A percentile compares a stretch with the other conserved stretches of the same genome.
These are phyloP conservation scores for Neuroterus valhalla DNA, from an alignment of 1,140 invertebrate genomes.

Conservation along the genomic window DNA sequence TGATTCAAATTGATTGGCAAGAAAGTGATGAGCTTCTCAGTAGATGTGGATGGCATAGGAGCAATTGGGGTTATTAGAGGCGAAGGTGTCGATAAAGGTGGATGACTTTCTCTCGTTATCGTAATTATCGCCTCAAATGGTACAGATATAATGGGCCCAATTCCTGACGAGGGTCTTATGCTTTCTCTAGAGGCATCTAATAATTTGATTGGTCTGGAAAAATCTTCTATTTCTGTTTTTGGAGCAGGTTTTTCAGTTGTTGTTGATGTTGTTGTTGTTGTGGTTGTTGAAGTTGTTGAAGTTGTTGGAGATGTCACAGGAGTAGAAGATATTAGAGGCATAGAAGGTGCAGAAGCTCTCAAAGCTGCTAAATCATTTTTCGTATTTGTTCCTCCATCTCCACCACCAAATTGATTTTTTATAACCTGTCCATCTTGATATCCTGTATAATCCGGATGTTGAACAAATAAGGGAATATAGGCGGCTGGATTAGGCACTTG, in stretches of 20 bases:
- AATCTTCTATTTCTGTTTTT: constrained; percentile 39
- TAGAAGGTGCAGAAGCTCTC: background rate
- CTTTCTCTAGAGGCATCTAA: constrained; percentile 1
- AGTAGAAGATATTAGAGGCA: background rate
- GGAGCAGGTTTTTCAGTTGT: constrained; percentile 8
- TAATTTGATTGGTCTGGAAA: constrained; percentile 32
- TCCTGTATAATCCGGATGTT: background rate
- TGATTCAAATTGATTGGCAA: background rate
- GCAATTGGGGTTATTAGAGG: constrained; percentile 31
- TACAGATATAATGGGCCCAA: constrained; percentile 58
- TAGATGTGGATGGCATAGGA: constrained; percentile 40
- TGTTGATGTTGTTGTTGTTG: background rate
- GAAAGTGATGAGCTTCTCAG: constrained; percentile 36
- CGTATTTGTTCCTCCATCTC: background rate
- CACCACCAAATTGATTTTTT: background rate
- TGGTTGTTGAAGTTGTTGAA: background rate
- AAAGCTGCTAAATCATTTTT: background rate
- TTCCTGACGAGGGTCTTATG: background rate
- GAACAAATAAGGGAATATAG: background rate
- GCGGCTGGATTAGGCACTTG: background rate
- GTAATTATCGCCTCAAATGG: constrained; percentile 69
- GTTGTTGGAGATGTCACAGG: background rate
- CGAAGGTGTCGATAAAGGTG: background rate
- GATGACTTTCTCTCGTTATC: constrained; percentile 53
- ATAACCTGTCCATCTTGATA: background rate